These are phyloP conservation scores for Mycetomoellerius zeteki DNA, from an alignment of 1,140 invertebrate genomes.

Conservation along the genomic window DNA sequence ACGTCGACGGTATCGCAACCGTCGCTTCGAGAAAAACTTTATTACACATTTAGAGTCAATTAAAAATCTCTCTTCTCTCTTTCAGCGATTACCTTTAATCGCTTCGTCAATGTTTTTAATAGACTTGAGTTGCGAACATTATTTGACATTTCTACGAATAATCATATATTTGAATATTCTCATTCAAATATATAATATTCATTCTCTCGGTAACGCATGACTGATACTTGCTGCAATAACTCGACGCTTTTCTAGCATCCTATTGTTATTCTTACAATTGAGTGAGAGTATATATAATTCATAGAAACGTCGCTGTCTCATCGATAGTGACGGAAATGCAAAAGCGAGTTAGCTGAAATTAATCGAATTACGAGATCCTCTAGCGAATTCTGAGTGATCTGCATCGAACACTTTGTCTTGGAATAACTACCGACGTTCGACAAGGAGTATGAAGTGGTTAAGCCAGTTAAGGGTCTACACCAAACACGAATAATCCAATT, in stretches of 20 bases:
- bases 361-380: conserved; percentile 71
- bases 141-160: background rate
- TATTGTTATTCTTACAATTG: conserved; percentile 54
- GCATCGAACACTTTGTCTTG: conserved; percentile 72
- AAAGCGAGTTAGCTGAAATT: conserved; percentile 71
- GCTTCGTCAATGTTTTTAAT: conserved; percentile 26
- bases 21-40: conserved; percentile 46
- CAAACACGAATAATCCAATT: conserved; percentile 77
- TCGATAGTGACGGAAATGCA: conserved; percentile 47
- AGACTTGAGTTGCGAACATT: background rate
- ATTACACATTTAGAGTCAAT: conserved; percentile 60
- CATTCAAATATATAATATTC: background rate
- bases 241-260: background rate
- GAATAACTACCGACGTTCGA: conserved; percentile 73
- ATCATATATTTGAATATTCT: background rate
- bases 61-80: no score
- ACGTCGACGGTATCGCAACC: conserved; percentile 17
- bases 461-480: conserved; percentile 74
- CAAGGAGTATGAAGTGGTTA: conserved; percentile 64
- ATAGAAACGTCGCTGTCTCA: conserved; percentile 33
- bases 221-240: background rate
- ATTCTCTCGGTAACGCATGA: background rate
- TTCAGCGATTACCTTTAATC: conserved; percentile 50
- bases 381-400: conserved; percentile 64
- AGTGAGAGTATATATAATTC: conserved; percentile 24